Conservation (phyloP, 2,113 vertebrate species). For the Oceanodroma tethys region DNA sequence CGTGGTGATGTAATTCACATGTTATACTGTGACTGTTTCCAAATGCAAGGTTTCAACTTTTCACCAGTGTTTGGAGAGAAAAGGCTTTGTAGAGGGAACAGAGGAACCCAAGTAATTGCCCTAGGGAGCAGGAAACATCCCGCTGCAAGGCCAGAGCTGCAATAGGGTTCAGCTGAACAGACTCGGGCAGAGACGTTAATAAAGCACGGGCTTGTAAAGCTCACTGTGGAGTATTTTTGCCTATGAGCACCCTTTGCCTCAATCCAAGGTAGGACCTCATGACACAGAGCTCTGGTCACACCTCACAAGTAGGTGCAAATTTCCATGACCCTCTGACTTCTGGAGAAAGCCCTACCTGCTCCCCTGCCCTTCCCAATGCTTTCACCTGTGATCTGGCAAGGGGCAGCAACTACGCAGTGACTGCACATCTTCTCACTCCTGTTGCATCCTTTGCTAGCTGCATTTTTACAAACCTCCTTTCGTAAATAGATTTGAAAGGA, state of each 20-base stretch:
- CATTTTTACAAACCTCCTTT: neutral
- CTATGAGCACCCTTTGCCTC: neutral
- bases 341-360: neutral
- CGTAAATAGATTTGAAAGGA: neutral
- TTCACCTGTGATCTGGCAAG: neutral
- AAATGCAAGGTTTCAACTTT: neutral
- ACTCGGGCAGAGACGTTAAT: neutral
- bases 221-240: neutral
- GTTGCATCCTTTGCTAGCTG: neutral
- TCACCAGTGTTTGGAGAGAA: neutral
- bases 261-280: neutral
- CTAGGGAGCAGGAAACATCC: neutral
- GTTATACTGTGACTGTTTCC: neutral
- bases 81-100: neutral
- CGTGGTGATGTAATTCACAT: neutral
- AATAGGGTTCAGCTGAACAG: neutral
- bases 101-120: neutral
- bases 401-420: rapidly evolving
- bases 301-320: neutral
- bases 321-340: neutral
- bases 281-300: neutral
- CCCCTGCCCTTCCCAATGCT: rapidly evolving
- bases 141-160: neutral
- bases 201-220: neutral
- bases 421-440: neutral